These are phyloP conservation scores for Anodontia alba DNA, from an alignment of 2,888 invertebrate genomes.

Conservation along the genomic window DNA sequence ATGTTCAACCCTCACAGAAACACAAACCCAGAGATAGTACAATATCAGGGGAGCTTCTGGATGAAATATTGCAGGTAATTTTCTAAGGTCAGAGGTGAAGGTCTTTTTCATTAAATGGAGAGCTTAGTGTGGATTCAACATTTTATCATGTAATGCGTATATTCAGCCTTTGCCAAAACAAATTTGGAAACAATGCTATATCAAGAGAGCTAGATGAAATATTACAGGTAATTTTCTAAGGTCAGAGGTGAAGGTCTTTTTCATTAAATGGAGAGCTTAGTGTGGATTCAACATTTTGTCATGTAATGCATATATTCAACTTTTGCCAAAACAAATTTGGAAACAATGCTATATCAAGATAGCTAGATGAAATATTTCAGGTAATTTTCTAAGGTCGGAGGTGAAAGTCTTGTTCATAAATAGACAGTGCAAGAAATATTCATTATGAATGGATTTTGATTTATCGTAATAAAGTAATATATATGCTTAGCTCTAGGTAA, in stretches of 20 bases:
- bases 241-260: background rate
- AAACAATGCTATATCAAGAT: constrained; percentile 92
- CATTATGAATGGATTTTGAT: too few relatives aligned
- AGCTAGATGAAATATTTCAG: constrained; percentile 90
- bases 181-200: background rate
- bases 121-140: too few relatives aligned
- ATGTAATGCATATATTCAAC: constrained; percentile 47
- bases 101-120: too few relatives aligned
- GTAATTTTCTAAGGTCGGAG: constrained; percentile 26
- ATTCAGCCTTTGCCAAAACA: too few relatives aligned
- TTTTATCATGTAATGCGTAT: too few relatives aligned
- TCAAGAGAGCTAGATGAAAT: background rate
- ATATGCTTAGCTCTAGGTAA: too few relatives aligned
- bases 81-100: background rate
- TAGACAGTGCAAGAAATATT: too few relatives aligned
- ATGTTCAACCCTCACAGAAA: constrained; percentile 52
- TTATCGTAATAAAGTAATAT: too few relatives aligned
- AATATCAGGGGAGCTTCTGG: constrained; percentile 90
- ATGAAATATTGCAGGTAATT: constrained; percentile 88
- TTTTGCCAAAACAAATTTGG: constrained; percentile 62
- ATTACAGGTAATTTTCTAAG: background rate
- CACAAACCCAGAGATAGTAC: constrained; percentile 88
- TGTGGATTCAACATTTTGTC: too few relatives aligned
- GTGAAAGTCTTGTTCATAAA: background rate
- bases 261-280: too few relatives aligned